These are phyloP conservation scores for Cephalopachus bancanus DNA, from an alignment of 2,797 vertebrate genomes.

Conservation along the genomic window DNA sequence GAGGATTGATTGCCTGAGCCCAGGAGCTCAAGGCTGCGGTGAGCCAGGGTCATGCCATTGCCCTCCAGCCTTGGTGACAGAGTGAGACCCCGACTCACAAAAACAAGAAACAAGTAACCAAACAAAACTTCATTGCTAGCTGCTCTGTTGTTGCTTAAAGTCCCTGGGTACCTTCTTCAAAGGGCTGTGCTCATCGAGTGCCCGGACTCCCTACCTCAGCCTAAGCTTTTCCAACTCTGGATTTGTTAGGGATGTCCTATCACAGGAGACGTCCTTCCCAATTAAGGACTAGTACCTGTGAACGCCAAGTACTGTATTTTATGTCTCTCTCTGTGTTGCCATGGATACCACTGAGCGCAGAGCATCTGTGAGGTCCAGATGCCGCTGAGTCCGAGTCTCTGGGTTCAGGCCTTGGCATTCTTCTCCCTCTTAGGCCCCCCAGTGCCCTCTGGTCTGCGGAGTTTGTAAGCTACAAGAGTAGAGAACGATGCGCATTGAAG, in stretches of 20 bases:
- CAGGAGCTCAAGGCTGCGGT: too few relatives aligned
- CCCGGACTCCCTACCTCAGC: neutral
- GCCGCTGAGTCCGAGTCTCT: neutral
- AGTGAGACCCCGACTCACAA: too few relatives aligned
- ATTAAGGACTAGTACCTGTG: neutral
- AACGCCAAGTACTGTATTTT: neutral
- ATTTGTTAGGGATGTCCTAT: constrained; percentile 35
- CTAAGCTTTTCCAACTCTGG: neutral
- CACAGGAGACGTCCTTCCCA: neutral
- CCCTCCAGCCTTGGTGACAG: too few relatives aligned
- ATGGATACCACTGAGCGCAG: neutral
- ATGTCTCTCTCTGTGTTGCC: neutral
- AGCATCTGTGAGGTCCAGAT: neutral
- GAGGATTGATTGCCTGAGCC: too few relatives aligned
- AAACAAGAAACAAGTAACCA: too few relatives aligned
- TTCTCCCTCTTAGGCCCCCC: neutral
- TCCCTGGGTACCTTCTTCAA: neutral
- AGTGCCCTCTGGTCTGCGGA: constrained; percentile 24
- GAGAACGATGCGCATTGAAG: neutral
- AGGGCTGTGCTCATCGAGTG: neutral
- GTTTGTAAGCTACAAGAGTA: constrained; percentile 1
- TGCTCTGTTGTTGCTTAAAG: neutral
- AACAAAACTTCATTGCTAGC: too few relatives aligned
- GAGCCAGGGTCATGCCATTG: too few relatives aligned
- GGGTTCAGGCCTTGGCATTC: neutral